Evolutionary conservation across 2,888 invertebrate species (phyloP).

Genomic region (Seira ritae): DNA sequence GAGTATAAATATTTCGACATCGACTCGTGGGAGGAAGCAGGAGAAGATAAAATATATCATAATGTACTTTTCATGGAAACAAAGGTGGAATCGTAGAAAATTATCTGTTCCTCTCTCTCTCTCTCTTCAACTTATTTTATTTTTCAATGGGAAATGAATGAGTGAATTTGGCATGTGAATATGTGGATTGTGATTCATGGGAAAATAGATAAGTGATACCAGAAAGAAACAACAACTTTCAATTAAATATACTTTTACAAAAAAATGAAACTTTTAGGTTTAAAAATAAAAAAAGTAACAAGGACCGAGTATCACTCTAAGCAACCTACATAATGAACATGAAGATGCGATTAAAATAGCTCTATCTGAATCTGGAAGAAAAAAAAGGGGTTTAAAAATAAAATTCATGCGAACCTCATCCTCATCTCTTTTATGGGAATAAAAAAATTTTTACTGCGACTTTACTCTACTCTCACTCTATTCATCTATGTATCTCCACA

Average conservation of each 20-base stretch:
- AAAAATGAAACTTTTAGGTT: no score
- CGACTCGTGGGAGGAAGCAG: background rate
- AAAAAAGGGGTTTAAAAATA: no score
- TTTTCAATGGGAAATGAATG: background rate
- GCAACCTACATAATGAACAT: no score
- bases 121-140: background rate
- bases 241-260: background rate
- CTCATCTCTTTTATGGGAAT: background rate
- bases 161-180: conserved; percentile 9
- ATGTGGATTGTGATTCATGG: background rate
- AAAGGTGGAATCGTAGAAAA: conserved; percentile 1
- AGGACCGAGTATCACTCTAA: no score
- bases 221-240: conserved; percentile 10
- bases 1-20: background rate
- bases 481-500: conserved; percentile 1
- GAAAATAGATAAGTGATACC: background rate
- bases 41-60: background rate
- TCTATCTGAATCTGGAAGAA: no score
- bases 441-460: no score
- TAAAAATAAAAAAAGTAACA: no score
- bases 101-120: background rate
- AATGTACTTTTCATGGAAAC: background rate
- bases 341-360: no score
- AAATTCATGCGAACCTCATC: background rate
- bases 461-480: background rate